These are phyloP conservation scores for Typhlichthys subterraneus DNA, from an alignment of 2,797 vertebrate species.

Conservation along the genomic window DNA sequence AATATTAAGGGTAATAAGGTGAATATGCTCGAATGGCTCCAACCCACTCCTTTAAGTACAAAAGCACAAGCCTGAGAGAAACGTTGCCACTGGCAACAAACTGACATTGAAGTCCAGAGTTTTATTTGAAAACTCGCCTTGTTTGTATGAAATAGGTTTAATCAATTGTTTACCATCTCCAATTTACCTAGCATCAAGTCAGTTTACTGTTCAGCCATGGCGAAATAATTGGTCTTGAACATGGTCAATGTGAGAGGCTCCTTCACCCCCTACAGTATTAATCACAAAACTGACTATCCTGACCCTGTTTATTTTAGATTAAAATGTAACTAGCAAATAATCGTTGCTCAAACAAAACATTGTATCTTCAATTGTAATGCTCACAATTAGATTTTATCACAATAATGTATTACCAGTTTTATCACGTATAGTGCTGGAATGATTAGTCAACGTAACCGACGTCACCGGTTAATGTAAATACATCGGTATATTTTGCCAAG, in stretches of 20 bases:
- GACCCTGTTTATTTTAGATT: too few relatives aligned
- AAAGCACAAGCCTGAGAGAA: constrained; percentile 14
- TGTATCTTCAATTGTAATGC: too few relatives aligned
- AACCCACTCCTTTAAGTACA: constrained; percentile 22
- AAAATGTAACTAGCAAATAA: neutral
- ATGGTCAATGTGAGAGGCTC: neutral
- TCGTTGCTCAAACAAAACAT: too few relatives aligned
- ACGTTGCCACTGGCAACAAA: constrained; percentile 30
- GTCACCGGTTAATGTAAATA: too few relatives aligned
- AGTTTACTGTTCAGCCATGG: neutral
- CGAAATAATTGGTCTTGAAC: neutral
- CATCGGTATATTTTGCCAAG: too few relatives aligned
- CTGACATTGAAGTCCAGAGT: constrained; percentile 16
- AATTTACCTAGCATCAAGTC: constrained; percentile 1
- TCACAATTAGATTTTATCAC: too few relatives aligned
- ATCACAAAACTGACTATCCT: too few relatives aligned
- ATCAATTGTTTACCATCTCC: constrained; percentile 6
- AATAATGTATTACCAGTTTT: too few relatives aligned
- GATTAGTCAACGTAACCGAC: too few relatives aligned
- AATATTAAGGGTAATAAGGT: constrained; percentile 20
- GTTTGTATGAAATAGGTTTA: constrained; percentile 1
- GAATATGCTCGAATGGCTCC: constrained; percentile 18
- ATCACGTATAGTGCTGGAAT: too few relatives aligned
- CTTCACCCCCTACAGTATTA: neutral
- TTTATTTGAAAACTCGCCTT: constrained; percentile 10